These are phyloP conservation scores for Scytalopus superciliaris DNA, from an alignment of 2,113 vertebrate species.

Conservation along the genomic window DNA sequence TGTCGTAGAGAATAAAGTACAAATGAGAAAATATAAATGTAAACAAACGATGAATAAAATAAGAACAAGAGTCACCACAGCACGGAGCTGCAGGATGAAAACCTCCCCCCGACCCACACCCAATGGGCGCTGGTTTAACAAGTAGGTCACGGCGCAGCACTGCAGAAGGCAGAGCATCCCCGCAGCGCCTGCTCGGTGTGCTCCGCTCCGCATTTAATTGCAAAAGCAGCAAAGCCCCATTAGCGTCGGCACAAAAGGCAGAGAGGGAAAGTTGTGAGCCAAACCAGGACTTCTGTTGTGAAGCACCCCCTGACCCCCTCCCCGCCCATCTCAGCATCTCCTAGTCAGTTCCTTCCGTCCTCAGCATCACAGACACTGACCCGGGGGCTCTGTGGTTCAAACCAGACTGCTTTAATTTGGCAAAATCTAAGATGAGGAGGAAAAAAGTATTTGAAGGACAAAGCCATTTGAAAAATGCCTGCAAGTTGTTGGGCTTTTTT, in stretches of 20 bases:
- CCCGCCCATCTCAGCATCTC: background rate
- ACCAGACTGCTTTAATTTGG: background rate
- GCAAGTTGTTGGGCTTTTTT: background rate
- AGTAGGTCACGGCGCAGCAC: background rate
- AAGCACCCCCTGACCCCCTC: accelerated
- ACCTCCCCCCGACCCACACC: accelerated
- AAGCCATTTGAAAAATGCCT: background rate
- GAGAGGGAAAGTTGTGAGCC: background rate
- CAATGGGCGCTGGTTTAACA: accelerated
- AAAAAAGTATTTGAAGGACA: background rate
- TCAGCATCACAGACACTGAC: background rate
- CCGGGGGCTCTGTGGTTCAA: background rate
- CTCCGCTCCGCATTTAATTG: accelerated
- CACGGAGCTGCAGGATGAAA: accelerated
- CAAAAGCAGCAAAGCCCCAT: background rate
- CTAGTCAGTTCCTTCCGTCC: accelerated
- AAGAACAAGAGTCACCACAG: background rate
- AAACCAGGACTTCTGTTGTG: accelerated
- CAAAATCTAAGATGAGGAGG: background rate
- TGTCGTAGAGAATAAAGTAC: background rate
- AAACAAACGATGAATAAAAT: background rate
- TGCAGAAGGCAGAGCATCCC: background rate
- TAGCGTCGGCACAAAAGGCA: accelerated
- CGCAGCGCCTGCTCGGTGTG: accelerated
- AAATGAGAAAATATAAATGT: background rate